A percentile compares a stretch with the other conserved stretches of the same genome.
Conservation (phyloP, 2,113 vertebrate genomes). For the Falco punctatus region DNA sequence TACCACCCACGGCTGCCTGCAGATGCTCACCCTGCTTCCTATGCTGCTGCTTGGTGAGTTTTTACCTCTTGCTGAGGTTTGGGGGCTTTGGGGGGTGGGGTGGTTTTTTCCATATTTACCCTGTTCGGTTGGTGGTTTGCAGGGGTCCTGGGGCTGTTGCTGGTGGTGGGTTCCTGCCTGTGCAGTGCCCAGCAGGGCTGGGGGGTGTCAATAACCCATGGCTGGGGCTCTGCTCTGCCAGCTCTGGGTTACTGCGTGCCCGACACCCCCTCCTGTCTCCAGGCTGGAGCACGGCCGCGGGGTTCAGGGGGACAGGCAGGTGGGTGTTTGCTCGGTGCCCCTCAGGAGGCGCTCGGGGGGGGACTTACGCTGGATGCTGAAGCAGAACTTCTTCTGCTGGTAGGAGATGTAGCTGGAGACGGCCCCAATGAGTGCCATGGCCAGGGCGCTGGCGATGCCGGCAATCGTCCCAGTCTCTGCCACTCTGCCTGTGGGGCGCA, state of each 20-base stretch:
- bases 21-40: not conserved
- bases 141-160: fast-evolving
- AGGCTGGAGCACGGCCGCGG: not conserved
- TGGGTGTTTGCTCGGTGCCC: not conserved
- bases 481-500: constrained; percentile 60
- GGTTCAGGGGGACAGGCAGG: not conserved
- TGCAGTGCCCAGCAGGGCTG: fast-evolving
- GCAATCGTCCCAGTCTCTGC: constrained; percentile 89
- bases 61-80: not conserved
- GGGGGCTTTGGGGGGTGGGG: fast-evolving
- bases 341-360: fast-evolving
- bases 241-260: not conserved
- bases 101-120: fast-evolving
- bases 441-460: constrained; percentile 87
- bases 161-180: not conserved
- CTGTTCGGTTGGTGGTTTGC: not conserved
- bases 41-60: not conserved
- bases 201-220: fast-evolving
- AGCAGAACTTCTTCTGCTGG: constrained; percentile 98
- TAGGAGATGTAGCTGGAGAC: constrained; percentile 95
- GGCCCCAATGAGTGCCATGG: constrained; percentile 88
- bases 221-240: not conserved
- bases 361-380: constrained; percentile 88
- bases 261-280: not conserved
- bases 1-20: not conserved